Conservation (phyloP, 2,888 invertebrate species). For the Epinotia ramella region DNA sequence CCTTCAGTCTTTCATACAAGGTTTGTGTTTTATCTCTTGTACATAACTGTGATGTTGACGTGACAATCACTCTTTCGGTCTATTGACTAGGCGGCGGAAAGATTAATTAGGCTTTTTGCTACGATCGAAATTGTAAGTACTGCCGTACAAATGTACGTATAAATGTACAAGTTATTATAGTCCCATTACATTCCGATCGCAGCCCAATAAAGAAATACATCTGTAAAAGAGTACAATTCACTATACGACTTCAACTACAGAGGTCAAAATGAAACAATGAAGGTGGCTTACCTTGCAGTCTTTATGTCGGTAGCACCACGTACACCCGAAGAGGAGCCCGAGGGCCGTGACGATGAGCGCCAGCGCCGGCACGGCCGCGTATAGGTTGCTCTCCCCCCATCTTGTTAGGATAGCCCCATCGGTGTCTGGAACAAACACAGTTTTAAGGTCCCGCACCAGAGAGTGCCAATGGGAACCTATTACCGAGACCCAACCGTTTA, state of each 20-base stretch:
- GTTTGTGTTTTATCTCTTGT: no score
- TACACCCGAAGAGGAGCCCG: slow-evolving; percentile 77
- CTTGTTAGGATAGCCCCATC: slow-evolving; percentile 53
- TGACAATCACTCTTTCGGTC: no score
- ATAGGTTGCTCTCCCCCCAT: slow-evolving; percentile 68
- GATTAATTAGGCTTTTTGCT: no score
- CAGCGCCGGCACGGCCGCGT: slow-evolving; percentile 74
- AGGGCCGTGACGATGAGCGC: slow-evolving; percentile 74
- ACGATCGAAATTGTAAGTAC: no score
- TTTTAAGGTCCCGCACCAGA: neutral
- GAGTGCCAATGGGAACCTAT: no score
- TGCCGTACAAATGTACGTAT: no score
- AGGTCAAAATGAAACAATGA: neutral
- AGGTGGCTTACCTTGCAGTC: slow-evolving; percentile 74
- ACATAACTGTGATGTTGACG: no score
- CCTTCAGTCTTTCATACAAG: no score
- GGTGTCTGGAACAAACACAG: slow-evolving; percentile 59
- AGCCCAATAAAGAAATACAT: neutral
- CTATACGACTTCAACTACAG: neutral
- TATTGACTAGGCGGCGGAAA: no score
- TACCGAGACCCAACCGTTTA: no score
- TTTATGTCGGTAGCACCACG: slow-evolving; percentile 82
- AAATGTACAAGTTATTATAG: no score
- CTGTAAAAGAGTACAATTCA: no score
- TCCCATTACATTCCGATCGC: neutral